A percentile compares a stretch with the other conserved stretches of the same genome.
Conservation (phyloP, 1,140 invertebrate genomes). For the Drosophila setifemur region DNA sequence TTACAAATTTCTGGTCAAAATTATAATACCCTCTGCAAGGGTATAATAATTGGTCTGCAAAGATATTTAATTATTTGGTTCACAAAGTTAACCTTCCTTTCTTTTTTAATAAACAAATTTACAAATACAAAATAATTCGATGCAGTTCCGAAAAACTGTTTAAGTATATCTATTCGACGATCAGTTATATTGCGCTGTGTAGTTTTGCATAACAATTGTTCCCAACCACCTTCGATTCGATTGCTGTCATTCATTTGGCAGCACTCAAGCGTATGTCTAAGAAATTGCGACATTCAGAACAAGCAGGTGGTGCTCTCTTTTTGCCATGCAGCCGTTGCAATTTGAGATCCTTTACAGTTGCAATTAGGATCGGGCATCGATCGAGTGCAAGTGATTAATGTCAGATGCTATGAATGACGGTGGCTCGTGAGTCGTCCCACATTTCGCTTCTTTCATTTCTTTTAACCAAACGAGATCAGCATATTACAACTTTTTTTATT, state of each 20-base stretch:
- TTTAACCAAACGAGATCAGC: conserved; percentile 9
- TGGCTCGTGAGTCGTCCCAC: background rate
- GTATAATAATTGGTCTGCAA: too few relatives aligned
- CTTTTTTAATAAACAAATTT: too few relatives aligned
- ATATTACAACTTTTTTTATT: conserved; percentile 26
- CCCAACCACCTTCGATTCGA: background rate
- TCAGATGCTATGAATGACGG: background rate
- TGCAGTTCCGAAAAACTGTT: background rate
- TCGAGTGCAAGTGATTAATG: conserved; percentile 65
- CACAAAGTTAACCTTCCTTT: too few relatives aligned
- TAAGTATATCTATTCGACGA: background rate
- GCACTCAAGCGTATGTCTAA: conserved; percentile 37
- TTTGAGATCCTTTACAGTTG: conserved; percentile 67
- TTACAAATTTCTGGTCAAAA: too few relatives aligned
- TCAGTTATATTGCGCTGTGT: background rate
- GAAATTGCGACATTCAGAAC: background rate
- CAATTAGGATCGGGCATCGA: conserved; percentile 39
- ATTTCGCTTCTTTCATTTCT: background rate
- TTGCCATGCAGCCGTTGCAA: conserved; percentile 61
- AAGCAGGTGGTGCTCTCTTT: conserved; percentile 42
- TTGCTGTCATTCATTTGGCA: conserved; percentile 15
- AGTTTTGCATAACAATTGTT: conserved; percentile 10
- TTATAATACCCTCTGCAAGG: too few relatives aligned
- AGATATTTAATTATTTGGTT: too few relatives aligned
- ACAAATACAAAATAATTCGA: background rate